Percentiles rank a stretch among this genome's conserved stretches.
Evolutionary conservation across 2,113 vertebrate genomes (phyloP).

Genomic region (Calidris pygmaea): DNA sequence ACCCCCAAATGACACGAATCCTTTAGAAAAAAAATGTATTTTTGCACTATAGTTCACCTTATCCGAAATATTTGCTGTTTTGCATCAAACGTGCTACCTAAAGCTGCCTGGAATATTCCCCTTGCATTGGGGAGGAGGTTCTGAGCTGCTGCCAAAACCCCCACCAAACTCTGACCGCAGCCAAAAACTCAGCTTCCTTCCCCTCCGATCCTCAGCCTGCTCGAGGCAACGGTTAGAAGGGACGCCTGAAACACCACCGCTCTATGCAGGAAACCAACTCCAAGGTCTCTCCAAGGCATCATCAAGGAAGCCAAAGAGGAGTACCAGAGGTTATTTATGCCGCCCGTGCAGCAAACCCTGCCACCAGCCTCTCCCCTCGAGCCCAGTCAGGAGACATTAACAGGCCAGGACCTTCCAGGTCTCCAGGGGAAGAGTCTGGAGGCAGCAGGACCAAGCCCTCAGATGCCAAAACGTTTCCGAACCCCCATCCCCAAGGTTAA

Average conservation of each 20-base stretch:
- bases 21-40: neutral
- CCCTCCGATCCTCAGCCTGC: neutral
- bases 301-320: neutral
- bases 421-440: neutral
- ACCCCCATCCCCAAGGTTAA: neutral
- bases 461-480: fast-evolving
- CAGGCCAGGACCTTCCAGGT: neutral
- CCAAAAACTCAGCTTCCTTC: neutral
- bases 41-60: neutral
- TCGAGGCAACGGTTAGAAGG: neutral
- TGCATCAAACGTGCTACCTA: neutral
- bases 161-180: neutral
- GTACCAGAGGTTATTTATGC: neutral
- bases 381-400: fast-evolving
- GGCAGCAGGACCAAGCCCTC: neutral
- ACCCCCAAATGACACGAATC: neutral
- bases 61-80: neutral
- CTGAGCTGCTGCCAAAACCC: neutral
- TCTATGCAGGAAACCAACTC: neutral
- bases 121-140: neutral
- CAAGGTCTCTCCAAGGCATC: neutral
- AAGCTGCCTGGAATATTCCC: neutral
- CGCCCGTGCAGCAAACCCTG: fast-evolving
- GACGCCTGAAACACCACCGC: neutral
- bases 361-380: neutral